Evolutionary conservation across 2,797 vertebrate species (phyloP), one percentile per base, ranked within the genome.

Genomic region (Squalus acanthias): DNA sequence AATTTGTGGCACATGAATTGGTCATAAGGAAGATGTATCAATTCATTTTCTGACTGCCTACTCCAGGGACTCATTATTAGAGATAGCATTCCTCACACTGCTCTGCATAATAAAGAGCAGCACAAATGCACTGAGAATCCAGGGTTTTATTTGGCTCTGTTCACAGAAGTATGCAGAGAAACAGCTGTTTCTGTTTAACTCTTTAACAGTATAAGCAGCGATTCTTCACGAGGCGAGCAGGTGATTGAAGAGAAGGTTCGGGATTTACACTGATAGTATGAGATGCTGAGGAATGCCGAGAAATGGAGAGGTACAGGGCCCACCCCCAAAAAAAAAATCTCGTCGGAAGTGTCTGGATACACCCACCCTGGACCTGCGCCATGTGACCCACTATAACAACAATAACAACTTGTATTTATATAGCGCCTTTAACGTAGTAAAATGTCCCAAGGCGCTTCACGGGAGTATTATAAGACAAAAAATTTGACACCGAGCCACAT

Each of bases 31-130:
- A 98, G 98, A 98, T 24, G 97, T 98, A 98, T 98, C 98, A 98
- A 98, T 98, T 98, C 98, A 98, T 98, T 98, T 98, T 98, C 98
- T 98, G 98, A 98, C 98, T 97, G 97, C 97, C 97, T 98, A 98
- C 98, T 98, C 98, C 97, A 97, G 98, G 98, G 98, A 98, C 98
- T 97, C 97, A 97, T 98, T 98, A 98, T 98, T 98, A 98, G 98
- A 97, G 97, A 97, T 97, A 97, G 97, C 97, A 98, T 97, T 97
- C 98, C 98, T 98, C 98, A 97, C 96, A 97, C 97, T 97, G 97
- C 97, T 97, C 98, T 97, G 98, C 98, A 98, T 98, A 98, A 98
- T 98, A 98, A 98, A 98, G 97, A 98, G 98, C 97, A 98, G 97
- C 97, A 98, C 98, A 98, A 97, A 98, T 2, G 97, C 97, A 97